Conservation (phyloP, 2,888 invertebrate species). For the Sminthurides aquaticus region DNA sequence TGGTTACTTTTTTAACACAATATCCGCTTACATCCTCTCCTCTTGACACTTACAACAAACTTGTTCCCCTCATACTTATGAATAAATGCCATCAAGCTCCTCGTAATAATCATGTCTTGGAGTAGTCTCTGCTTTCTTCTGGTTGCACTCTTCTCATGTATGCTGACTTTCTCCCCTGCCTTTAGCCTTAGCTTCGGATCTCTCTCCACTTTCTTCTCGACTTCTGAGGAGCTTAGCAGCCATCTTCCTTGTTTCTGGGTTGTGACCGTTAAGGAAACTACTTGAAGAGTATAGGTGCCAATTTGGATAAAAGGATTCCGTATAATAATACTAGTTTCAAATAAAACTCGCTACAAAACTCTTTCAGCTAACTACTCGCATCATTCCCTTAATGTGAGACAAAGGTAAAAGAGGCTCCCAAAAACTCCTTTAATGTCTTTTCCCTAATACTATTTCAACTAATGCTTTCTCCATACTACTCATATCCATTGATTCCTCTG, state of each 20-base stretch:
- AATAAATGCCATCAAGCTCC: background rate
- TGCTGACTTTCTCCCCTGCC: no score
- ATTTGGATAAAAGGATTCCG: constrained; percentile 44
- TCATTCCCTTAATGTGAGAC: background rate
- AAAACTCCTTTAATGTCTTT: no score
- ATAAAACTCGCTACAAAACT: background rate
- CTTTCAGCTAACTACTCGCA: background rate
- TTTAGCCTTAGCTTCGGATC: no score
- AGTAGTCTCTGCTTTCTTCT: background rate
- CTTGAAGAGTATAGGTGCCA: constrained; percentile 38
- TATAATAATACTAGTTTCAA: constrained; percentile 16
- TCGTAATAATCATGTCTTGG: constrained; percentile 1
- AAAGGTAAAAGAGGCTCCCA: no score
- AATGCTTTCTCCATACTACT: no score
- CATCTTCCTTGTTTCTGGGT: no score
- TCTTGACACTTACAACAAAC: background rate
- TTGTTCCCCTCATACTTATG: background rate
- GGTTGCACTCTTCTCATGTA: no score
- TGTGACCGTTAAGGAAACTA: background rate
- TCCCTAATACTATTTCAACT: no score
- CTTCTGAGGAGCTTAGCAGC: no score
- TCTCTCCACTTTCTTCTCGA: no score
- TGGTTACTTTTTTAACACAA: background rate
- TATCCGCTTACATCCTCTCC: constrained; percentile 3
- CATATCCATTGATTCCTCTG: no score